These are phyloP conservation scores for Bhutanitis thaidina DNA, from an alignment of 2,888 invertebrate genomes.

Conservation along the genomic window DNA sequence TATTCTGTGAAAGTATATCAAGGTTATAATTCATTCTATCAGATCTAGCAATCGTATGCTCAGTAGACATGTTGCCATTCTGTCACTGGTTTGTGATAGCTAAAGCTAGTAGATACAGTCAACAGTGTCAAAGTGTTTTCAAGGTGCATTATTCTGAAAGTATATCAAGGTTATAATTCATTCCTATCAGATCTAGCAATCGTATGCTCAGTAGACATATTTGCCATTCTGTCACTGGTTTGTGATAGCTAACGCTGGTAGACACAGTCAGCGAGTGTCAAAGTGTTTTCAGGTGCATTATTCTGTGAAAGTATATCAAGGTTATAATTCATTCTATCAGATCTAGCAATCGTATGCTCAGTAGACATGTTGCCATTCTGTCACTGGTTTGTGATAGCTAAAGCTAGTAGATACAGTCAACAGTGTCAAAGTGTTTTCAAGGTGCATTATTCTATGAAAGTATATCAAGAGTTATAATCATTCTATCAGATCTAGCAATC, in stretches of 20 bases:
- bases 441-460: too few species aligned
- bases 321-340: not conserved
- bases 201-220: not conserved
- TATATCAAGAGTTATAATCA: too few species aligned
- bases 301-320: too few species aligned
- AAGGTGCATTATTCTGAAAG: too few species aligned
- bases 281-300: too few species aligned
- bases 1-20: too few species aligned
- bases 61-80: not conserved
- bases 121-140: not conserved
- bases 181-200: not conserved
- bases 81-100: conserved; percentile 9
- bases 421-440: too few species aligned
- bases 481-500: not conserved
- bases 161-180: too few species aligned
- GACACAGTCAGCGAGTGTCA: not conserved
- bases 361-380: not conserved
- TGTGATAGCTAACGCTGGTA: conserved; percentile 19
- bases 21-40: too few species aligned
- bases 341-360: not conserved
- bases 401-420: too few species aligned
- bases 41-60: not conserved
- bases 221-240: not conserved
- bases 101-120: not conserved
- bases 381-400: not conserved